Base-by-base conservation (phyloP, 35 echinoderm and acorn worm genomes). In the Holothuria glaberrima region DNA sequence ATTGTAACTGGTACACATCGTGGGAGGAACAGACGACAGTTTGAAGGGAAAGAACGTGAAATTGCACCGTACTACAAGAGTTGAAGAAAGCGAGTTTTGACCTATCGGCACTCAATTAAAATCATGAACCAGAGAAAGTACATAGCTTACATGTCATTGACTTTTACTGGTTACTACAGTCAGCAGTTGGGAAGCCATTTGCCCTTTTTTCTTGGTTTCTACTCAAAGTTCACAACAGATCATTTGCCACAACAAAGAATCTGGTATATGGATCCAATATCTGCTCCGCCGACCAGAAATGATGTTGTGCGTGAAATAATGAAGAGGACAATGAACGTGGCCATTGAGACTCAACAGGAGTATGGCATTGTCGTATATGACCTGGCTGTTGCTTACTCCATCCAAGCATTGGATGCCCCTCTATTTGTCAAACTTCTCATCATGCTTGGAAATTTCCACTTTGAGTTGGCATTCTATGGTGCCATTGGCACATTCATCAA, bases 291-390 rank as follows among this genome's bases (percentile, higher is more conserved):
- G n/a, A 90, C 88, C 58, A 76, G 88, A 62, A 90, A 90, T 54
- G 88, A 79, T 90, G 88, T 79, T 78, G 74, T 90, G 28, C 71
- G 73, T 62, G 72, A 90, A 86, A 92, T 80, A 7, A 86, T 92
- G 80, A 86, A 58, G 33, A 85, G 90, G 68, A 57, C 30, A 19
- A 82, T 91, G 76, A 84, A 91, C 6, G 79, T 84, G 16, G 88
- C 48, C 22, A 54, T 78, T 32, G 88, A 90, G 30, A 67, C 71
- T 58, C 12, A n/a, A 25, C 89, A 86, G 73, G 80, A 75, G 58
- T 86, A 92, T 46, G 44, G 79, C 19, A 20, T 87, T 68, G 83
- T 87, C 7, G 67, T 59, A 18, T 87, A 87, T 67, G 83, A 87
- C 36, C 32, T 87, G 38, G 83, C 83, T 20, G 63, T 87, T 6